Conservation (phyloP, 2,888 invertebrate genomes). For the Lymantria monacha region DNA sequence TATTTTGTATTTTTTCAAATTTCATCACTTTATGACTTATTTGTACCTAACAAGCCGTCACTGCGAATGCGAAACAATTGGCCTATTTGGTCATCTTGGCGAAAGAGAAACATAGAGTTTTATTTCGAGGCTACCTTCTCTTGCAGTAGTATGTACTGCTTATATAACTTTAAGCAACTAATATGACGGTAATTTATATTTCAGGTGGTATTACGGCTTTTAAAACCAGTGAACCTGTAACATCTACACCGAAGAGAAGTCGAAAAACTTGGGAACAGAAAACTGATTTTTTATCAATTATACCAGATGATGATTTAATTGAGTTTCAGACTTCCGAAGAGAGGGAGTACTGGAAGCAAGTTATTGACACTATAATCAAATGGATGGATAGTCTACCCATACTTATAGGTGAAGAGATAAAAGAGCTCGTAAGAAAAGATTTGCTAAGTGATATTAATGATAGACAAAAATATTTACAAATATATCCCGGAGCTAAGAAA, state of each 20-base stretch:
- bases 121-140: no score
- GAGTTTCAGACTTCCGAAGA: slow-evolving; percentile 18
- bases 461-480: slow-evolving; percentile 48
- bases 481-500: slow-evolving; percentile 35
- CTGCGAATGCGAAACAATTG: no score
- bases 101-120: no score
- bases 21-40: no score
- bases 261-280: slow-evolving; percentile 1
- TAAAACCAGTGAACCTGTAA: neutral
- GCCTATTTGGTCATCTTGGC: no score
- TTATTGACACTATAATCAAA: slow-evolving; percentile 21
- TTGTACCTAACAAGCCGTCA: no score
- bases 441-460: slow-evolving; percentile 46
- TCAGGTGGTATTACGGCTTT: neutral
- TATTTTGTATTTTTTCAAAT: no score
- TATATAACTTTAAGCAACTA: no score
- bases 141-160: neutral
- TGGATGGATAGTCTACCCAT: slow-evolving; percentile 36
- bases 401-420: slow-evolving; percentile 21
- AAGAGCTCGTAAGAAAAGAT: slow-evolving; percentile 29
- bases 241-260: slow-evolving; percentile 5
- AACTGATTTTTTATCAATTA: neutral
- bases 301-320: slow-evolving; percentile 3
- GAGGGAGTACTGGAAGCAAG: slow-evolving; percentile 21
- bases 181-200: no score